These are phyloP conservation scores for Meleagris gallopavo DNA, from an alignment of 2,113 vertebrate genomes.

Conservation along the genomic window DNA sequence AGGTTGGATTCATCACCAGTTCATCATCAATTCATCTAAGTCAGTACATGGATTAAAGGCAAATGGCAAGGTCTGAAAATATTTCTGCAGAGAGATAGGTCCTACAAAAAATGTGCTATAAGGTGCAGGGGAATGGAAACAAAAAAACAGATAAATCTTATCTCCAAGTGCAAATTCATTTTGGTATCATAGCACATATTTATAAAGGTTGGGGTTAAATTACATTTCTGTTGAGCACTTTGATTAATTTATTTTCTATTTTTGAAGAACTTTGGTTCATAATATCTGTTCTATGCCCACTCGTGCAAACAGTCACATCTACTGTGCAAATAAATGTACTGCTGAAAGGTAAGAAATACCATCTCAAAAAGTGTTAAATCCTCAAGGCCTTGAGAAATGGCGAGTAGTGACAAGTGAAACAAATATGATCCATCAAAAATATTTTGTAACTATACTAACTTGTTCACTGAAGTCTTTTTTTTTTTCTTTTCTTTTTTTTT, in stretches of 20 bases:
- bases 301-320: neutral
- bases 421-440: neutral
- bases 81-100: neutral
- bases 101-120: neutral
- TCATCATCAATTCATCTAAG: neutral
- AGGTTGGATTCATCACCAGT: neutral
- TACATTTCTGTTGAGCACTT: neutral
- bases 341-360: neutral
- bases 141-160: neutral
- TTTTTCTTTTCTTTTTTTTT: neutral
- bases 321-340: neutral
- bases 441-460: neutral
- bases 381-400: neutral
- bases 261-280: neutral
- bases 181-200: neutral
- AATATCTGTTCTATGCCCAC: neutral
- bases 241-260: neutral
- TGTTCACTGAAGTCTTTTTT: conserved; percentile 20
- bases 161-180: neutral
- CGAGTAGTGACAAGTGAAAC: conserved; percentile 20
- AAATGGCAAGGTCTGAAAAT: neutral
- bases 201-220: neutral
- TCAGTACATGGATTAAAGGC: neutral
- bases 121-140: neutral
- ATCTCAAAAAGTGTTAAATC: conserved; percentile 12